Conservation (phyloP, 2,113 vertebrate genomes). For the Enhydra lutris region DNA sequence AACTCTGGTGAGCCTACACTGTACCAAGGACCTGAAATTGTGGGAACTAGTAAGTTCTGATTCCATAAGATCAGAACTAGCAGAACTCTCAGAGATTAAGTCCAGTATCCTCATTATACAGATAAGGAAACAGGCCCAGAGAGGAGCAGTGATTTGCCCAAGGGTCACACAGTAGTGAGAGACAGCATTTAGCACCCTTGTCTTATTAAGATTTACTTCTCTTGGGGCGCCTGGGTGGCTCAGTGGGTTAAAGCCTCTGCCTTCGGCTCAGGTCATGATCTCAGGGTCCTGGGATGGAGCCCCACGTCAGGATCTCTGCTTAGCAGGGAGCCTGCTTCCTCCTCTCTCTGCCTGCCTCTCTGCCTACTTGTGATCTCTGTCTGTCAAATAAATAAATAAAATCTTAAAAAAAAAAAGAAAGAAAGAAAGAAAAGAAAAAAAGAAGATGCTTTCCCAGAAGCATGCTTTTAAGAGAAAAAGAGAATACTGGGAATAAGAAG, state of each 20-base stretch:
- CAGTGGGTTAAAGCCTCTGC: no score
- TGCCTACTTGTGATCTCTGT: no score
- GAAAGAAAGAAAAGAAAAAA: no score
- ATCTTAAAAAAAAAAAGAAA: no score
- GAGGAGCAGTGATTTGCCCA: background rate
- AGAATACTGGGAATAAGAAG: background rate
- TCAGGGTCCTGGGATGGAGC: no score
- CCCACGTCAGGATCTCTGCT: no score
- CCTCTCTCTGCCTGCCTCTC: no score
- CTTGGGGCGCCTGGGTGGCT: background rate
- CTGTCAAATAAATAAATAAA: no score
- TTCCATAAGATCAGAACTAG: background rate
- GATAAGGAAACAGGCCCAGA: background rate
- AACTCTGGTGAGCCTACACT: background rate
- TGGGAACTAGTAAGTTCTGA: background rate
- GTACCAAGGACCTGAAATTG: background rate
- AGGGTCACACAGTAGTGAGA: background rate
- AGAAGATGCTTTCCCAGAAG: slow-evolving; percentile 16
- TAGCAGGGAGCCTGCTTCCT: no score
- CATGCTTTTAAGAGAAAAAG: background rate
- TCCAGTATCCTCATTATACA: background rate
- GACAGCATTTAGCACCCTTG: background rate
- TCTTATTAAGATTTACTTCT: background rate
- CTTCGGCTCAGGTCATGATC: no score
- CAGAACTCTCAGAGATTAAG: background rate